Evolutionary conservation across 1,140 invertebrate genomes (phyloP), one percentile per base, ranked within the genome.

Genomic region (Lordiphosa stackelbergi): DNA sequence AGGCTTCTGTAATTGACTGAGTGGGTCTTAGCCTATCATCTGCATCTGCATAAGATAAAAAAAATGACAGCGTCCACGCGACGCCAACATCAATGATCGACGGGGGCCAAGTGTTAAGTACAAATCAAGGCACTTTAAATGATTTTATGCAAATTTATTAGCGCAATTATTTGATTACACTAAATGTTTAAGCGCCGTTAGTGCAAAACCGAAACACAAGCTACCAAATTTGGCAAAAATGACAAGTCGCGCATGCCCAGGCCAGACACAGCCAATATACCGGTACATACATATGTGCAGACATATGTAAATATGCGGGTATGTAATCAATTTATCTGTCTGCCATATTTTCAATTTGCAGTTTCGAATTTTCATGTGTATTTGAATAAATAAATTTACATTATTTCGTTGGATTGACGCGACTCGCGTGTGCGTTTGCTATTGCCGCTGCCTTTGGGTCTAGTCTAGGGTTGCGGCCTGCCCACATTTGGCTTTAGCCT

Each of bases 311-410:
- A 53, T 63, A 57, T 69, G 49, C 59, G 54, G 54, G 19, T 54
- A 66, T 54, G 58, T 60, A 81, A 81, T 74, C 75, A 74, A 79
- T 79, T 79, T 79, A 81, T 66, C 75, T 78, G 73, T 79, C 73
- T 66, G 57, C 37, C 36, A 59, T 41, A 69, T 78, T 71, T 77
- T 77, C 63, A 68, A 65, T 69, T 24, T 24, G 22, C 22, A 24
- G 22, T 24, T 24, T 24, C 22, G 22, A 24, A 3, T 24, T 69
- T 49, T 35, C 28, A 36, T 7, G 24, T 75, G 72, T 38, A 73
- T 78, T 79, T 60, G 64, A 48, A 54, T 55, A 13, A 75, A 48
- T 42, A 62, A 71, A 79, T 79, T 81, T 79, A 68, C 74, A 79
- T 79, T 64, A 79, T 81, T 81, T 81, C 53, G 71, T 69, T 42